These are phyloP conservation scores for Gadopsis bispinosus DNA, from an alignment of 2,797 vertebrate genomes.

Conservation along the genomic window DNA sequence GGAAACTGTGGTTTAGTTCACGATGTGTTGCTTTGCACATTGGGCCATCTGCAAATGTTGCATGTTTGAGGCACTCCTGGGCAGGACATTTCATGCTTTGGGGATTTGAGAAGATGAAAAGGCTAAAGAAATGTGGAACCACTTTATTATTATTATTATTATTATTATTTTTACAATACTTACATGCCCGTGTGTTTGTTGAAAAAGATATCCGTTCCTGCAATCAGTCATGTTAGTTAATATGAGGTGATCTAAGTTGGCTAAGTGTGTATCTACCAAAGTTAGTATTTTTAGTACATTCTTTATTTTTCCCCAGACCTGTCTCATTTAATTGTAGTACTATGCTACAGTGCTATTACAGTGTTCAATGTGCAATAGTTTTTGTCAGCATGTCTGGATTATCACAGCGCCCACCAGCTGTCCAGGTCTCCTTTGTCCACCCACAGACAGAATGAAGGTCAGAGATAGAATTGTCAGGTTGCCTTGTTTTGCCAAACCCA, in stretches of 20 bases:
- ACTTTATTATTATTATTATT: neutral
- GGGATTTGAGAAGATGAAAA: constrained; percentile 31
- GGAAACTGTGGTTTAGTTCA: constrained; percentile 78
- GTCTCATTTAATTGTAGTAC: neutral
- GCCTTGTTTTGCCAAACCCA: constrained; percentile 42
- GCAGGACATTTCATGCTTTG: constrained; percentile 45
- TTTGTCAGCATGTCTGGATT: constrained; percentile 35
- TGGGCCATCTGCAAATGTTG: constrained; percentile 72
- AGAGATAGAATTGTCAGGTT: constrained; percentile 56
- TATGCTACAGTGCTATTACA: neutral
- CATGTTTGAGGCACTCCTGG: constrained; percentile 36
- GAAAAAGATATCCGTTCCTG: neutral
- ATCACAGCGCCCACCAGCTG: constrained; percentile 39
- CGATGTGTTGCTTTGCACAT: constrained; percentile 30
- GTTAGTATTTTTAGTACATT: neutral
- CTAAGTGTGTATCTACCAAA: neutral
- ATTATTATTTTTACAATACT: too few relatives aligned
- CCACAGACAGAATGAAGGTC: constrained; percentile 66
- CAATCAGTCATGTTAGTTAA: neutral
- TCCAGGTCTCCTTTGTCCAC: constrained; percentile 58
- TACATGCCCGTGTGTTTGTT: neutral
- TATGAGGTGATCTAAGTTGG: neutral
- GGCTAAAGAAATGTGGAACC: neutral
- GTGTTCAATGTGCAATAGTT: neutral
- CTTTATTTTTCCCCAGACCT: neutral